Evolutionary conservation across 1,140 invertebrate genomes (phyloP).

Genomic region (Episyrphus balteatus): DNA sequence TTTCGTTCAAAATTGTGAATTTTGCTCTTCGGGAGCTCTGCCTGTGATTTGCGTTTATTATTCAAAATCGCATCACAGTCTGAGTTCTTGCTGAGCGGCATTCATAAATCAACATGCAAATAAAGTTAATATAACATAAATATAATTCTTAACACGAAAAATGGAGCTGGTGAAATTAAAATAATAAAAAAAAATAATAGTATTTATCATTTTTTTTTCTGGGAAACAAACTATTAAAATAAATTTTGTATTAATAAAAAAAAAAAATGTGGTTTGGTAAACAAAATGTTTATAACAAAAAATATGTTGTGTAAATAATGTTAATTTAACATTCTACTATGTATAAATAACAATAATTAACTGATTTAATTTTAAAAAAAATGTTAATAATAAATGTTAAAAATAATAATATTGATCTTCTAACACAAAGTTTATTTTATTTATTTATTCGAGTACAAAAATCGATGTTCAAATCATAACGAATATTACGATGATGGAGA

Average conservation of each 20-base stretch:
- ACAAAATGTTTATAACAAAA: constrained; percentile 17
- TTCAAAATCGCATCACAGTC: constrained; percentile 72
- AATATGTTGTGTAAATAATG: too few relatives aligned
- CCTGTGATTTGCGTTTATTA: constrained; percentile 62
- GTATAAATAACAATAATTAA: too few relatives aligned
- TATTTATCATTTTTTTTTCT: constrained; percentile 13
- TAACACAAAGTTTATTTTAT: too few relatives aligned
- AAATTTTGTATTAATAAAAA: neutral
- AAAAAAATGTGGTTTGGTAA: neutral
- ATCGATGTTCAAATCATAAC: too few relatives aligned
- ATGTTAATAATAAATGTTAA: too few relatives aligned
- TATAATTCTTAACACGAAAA: constrained; percentile 17
- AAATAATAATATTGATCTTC: too few relatives aligned
- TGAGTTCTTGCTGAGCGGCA: constrained; percentile 73
- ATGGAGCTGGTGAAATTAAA: constrained; percentile 8
- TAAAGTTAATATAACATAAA: neutral
- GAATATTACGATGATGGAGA: too few relatives aligned
- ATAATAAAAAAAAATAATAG: neutral
- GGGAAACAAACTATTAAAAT: neutral
- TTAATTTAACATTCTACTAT: too few relatives aligned
- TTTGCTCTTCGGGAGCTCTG: constrained; percentile 58
- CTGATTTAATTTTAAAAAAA: too few relatives aligned
- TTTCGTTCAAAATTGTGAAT: constrained; percentile 12
- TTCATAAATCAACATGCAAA: neutral
- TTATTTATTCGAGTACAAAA: too few relatives aligned